Conservation (phyloP, 92 coral and sea anemone species). For the Siderastrea radians region DNA sequence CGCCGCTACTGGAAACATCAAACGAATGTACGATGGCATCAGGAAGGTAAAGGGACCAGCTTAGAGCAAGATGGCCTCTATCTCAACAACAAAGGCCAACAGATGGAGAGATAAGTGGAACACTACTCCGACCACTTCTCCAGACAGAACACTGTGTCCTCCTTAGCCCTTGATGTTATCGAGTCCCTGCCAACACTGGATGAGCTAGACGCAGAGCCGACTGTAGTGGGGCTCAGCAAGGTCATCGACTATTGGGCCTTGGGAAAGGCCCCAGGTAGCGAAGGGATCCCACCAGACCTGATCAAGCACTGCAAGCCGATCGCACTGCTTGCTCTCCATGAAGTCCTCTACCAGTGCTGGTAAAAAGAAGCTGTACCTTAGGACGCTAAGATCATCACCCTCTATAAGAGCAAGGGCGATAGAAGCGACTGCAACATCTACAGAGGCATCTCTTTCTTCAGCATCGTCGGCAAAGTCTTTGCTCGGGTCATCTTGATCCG, state of each 20-base stretch:
- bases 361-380: slow-evolving; percentile 25
- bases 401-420: slow-evolving; percentile 62
- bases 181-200: slow-evolving; percentile 16
- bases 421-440: slow-evolving; percentile 14
- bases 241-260: slow-evolving; percentile 16
- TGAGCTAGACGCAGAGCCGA: slow-evolving; percentile 38
- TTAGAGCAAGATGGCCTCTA: slow-evolving; percentile 9
- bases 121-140: slow-evolving; percentile 54
- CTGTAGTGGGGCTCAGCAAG: slow-evolving; percentile 37
- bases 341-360: neutral
- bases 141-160: slow-evolving; percentile 20
- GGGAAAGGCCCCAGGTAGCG: slow-evolving; percentile 47
- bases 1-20: slow-evolving; percentile 17
- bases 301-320: slow-evolving; percentile 21
- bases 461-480: slow-evolving; percentile 60
- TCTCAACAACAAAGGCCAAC: neutral
- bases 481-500: slow-evolving; percentile 18
- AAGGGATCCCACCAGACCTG: slow-evolving; percentile 33
- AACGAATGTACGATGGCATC: slow-evolving; percentile 62
- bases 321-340: neutral
- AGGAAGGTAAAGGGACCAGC: slow-evolving; percentile 47
- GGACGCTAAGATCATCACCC: slow-evolving; percentile 57
- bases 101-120: slow-evolving; percentile 49
- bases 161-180: slow-evolving; percentile 29
- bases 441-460: slow-evolving; percentile 56